These are phyloP conservation scores for Camponotus pennsylvanicus DNA, from an alignment of 1,140 invertebrate species.

Conservation along the genomic window DNA sequence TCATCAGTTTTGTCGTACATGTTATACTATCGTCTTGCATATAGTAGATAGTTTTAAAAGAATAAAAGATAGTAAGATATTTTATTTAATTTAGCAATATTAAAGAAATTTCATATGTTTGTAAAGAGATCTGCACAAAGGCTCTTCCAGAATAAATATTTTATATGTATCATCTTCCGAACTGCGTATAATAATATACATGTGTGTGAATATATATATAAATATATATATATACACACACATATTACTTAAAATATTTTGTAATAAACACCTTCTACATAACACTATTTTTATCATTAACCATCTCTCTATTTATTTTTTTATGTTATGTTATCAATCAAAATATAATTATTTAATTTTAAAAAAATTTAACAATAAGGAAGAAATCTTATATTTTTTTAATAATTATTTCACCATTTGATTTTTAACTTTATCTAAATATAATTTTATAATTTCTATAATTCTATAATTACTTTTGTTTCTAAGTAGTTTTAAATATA, in stretches of 20 bases:
- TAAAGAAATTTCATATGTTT: not conserved
- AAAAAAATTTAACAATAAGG: not conserved
- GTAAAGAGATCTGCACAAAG: slow-evolving; percentile 11
- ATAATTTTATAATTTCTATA: slow-evolving; percentile 2
- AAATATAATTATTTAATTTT: slow-evolving; percentile 55
- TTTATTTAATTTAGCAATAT: not conserved
- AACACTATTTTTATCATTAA: slow-evolving; percentile 58
- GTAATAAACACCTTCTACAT: slow-evolving; percentile 82
- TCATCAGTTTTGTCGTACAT: too few relatives aligned
- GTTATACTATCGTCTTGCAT: too few relatives aligned
- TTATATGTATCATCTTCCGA: slow-evolving; percentile 61
- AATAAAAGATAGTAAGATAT: not conserved
- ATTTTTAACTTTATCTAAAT: not conserved
- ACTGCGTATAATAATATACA: slow-evolving; percentile 38
- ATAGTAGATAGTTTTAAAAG: not conserved
- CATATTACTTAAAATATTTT: slow-evolving; percentile 80
- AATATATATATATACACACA: slow-evolving; percentile 44
- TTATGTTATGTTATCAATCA: slow-evolving; percentile 11
- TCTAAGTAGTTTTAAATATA: not conserved
- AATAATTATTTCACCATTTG: not conserved
- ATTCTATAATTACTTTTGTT: not conserved
- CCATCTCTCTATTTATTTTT: slow-evolving; percentile 20
- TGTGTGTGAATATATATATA: slow-evolving; percentile 28
- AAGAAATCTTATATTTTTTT: not conserved
- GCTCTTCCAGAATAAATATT: slow-evolving; percentile 46